Base-by-base conservation (phyloP, 2,113 vertebrate species). In the Pholis gunnellus region DNA sequence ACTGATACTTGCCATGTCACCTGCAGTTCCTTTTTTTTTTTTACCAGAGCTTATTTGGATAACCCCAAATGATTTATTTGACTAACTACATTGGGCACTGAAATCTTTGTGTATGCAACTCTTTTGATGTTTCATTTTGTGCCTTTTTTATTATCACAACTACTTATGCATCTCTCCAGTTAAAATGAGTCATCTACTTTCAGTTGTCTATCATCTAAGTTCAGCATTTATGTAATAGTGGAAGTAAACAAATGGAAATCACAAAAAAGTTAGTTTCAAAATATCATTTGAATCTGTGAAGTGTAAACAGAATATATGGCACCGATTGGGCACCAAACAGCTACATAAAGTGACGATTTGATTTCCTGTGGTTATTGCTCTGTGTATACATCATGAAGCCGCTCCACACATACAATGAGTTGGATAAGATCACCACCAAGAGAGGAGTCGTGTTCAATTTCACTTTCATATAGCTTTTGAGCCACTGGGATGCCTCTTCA, bases 361-460 rank as follows among this genome's bases (percentile, higher is more conserved):
- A 70, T 84, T 82, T 89, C n/a, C 38, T 67, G 44, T 40, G 76
- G 56, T 86, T 88, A 61, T 70, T 79, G 61, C 72, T 67, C 65
- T 87, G 84, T 90, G 77, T 87, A 83, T 89, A 92, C 38, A 86
- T 61, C 82, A 83, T 54, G 67, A 83, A 72, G 44, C 66, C 56
- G 54, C 54, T 72, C 40, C 74, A 71, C 27, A 9, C 83, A 82
- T 81, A 89, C 83, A 89, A 70, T 81, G 73, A 78, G 74, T 50
- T 78, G 72, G 87, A 92, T 92, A 92, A 93, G 78, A 81, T 80
- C 78, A 84, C 78, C 72, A 78, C 64, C 79, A 63, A 61, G 65
- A 75, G 78, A 75, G 31, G 73, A 87, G 46, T 76, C 46, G 9
- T 90, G 89, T 90, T 90, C 89, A 87, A 84, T 94, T 93, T 94